Conservation (phyloP, 2,888 invertebrate species). For the Chymomyza caudatula region DNA sequence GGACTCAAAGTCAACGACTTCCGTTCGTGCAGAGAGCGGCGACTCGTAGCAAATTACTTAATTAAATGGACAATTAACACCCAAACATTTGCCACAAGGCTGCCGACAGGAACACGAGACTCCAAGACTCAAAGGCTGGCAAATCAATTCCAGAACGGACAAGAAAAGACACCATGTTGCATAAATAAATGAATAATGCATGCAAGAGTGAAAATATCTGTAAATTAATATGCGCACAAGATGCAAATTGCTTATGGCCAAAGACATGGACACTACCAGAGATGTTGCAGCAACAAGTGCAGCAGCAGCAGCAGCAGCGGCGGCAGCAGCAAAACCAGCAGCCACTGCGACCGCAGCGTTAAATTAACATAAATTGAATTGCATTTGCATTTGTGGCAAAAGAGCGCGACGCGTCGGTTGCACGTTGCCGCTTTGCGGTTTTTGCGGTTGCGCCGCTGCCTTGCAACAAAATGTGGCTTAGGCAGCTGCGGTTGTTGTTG, state of each 20-base stretch:
- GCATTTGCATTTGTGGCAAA: slow-evolving; percentile 69
- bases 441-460: slow-evolving; percentile 50
- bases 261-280: slow-evolving; percentile 49
- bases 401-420: slow-evolving; percentile 21
- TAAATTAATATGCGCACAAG: slow-evolving; percentile 73
- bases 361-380: slow-evolving; percentile 77
- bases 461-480: slow-evolving; percentile 17
- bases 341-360: slow-evolving; percentile 50
- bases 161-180: not conserved
- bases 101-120: slow-evolving; percentile 20
- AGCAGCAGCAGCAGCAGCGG: slow-evolving; percentile 25
- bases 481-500: slow-evolving; percentile 32
- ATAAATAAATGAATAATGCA: slow-evolving; percentile 58
- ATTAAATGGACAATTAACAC: slow-evolving; percentile 75
- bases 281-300: slow-evolving; percentile 25
- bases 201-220: slow-evolving; percentile 67
- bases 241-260: slow-evolving; percentile 70
- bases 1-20: slow-evolving; percentile 74
- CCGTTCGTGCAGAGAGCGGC: slow-evolving; percentile 50
- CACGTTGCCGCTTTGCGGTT: slow-evolving; percentile 54
- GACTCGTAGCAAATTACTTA: slow-evolving; percentile 70
- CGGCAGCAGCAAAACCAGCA: slow-evolving; percentile 35
- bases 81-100: slow-evolving; percentile 41
- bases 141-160: slow-evolving; percentile 17
- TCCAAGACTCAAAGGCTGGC: slow-evolving; percentile 30